These are phyloP conservation scores for Zaprionus tsacasi DNA, from an alignment of 1,140 invertebrate species.

Conservation along the genomic window DNA sequence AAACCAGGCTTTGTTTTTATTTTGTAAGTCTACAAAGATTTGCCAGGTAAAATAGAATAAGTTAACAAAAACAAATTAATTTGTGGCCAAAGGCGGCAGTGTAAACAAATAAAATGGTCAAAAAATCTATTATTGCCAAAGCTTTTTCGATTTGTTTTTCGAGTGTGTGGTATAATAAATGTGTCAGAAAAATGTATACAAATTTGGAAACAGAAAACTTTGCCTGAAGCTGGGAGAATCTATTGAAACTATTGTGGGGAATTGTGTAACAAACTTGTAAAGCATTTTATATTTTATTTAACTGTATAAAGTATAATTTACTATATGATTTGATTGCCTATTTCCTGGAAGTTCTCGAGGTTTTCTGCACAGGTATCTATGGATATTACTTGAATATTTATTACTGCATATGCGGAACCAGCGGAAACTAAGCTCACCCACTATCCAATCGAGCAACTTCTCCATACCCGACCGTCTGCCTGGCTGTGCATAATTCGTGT, in stretches of 20 bases:
- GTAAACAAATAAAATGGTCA: background rate
- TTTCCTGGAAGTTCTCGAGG: background rate
- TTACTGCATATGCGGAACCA: conserved; percentile 9
- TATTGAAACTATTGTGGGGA: background rate
- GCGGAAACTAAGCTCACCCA: background rate
- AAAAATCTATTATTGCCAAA: conserved; percentile 12
- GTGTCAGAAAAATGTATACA: background rate
- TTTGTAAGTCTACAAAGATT: background rate
- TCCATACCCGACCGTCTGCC: background rate
- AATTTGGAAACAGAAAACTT: background rate
- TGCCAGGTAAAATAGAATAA: conserved; percentile 6
- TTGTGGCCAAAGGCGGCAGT: background rate
- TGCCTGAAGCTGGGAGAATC: background rate
- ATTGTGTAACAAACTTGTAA: too few relatives aligned
- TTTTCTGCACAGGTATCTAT: conserved; percentile 1
- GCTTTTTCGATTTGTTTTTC: conserved; percentile 10
- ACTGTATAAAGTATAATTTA: background rate
- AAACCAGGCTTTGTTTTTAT: background rate
- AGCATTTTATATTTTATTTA: background rate
- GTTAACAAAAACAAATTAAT: conserved; percentile 7
- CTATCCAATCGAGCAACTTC: conserved; percentile 7
- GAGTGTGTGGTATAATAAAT: conserved; percentile 9
- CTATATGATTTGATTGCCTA: background rate
- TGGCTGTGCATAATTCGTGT: conserved; percentile 31
- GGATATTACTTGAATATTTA: conserved; percentile 24